Base-by-base conservation (phyloP, 1,140 invertebrate genomes). In the Periplaneta americana region DNA sequence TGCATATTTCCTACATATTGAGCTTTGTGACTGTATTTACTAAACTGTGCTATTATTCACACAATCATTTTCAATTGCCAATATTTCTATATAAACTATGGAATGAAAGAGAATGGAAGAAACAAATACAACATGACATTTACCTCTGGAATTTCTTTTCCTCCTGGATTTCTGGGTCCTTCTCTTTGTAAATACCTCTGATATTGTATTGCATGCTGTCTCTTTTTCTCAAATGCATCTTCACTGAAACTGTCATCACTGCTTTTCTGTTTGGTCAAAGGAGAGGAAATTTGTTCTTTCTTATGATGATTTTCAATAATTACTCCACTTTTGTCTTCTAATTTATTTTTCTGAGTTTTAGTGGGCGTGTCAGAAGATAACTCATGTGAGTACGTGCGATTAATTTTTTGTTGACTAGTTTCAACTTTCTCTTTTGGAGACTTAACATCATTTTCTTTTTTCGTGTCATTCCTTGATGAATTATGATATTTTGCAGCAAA, bases 121-220 rank as follows among this genome's bases (percentile, higher is more conserved):
- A n/a, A n/a, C n/a, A n/a, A n/a, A n/a, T n/a, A n/a, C n/a, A n/a
- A n/a, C n/a, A n/a, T n/a, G n/a, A n/a, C n/a, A n/a, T n/a, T n/a
- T 90, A 95, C 93, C 88, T 94, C 90, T 1, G 96, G 96, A 76
- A 97, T 92, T 87, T 94, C 92, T 88, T 97, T 97, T 4, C 92
- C 90, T 13, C 96, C 96, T 18, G 94, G 92, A 89, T 96, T 91
- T 85, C 92, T 91, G 13, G 96, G 95, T 34, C 93, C 94, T 81
- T 92, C 91, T 85, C 95, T 90, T 83, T 95, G 91, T 48, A 95
- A 89, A 86, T 94, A 97, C 81, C 92, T 90, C 57, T 94, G 90
- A 86, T 95, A 96, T 34, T 92, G 86, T n/a, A 88, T 88, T 11
- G 90, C 90, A 66, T 90, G 90, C 85, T 93, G 87, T 82, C 92